Percentiles rank a stretch among this genome's conserved stretches.
Conservation (phyloP, 2,113 vertebrate species). For the Microtus richardsoni region DNA sequence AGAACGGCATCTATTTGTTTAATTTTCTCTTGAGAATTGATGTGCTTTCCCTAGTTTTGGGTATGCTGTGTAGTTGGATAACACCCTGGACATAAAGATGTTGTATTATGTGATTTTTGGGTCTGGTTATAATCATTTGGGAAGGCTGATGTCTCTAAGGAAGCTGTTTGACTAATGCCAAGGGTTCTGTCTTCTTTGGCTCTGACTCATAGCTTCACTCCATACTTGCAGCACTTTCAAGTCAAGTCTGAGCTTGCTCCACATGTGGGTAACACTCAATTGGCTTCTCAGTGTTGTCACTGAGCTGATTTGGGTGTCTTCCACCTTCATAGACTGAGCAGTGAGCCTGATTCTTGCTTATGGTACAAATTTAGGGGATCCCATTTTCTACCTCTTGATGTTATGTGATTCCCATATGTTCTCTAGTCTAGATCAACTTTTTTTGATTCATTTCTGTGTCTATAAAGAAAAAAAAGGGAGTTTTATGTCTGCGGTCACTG, state of each 20-base stretch:
- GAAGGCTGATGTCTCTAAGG: not conserved
- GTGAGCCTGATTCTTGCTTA: not conserved
- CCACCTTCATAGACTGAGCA: not conserved
- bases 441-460: not conserved
- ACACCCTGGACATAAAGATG: not conserved
- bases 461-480: not conserved
- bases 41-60: not conserved
- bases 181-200: not conserved
- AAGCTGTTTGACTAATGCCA: not conserved
- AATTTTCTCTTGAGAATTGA: not conserved
- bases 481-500: not conserved
- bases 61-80: constrained; percentile 1
- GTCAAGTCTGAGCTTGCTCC: not conserved
- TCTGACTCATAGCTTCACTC: not conserved
- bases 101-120: not conserved
- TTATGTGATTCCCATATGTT: not conserved
- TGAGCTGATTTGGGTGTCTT: not conserved
- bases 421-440: not conserved
- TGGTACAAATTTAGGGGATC: not conserved
- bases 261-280: not conserved
- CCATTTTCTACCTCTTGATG: not conserved
- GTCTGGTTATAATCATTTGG: constrained; percentile 8
- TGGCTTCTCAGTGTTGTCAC: not conserved
- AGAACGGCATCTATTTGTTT: not conserved
- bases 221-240: constrained; percentile 1